Evolutionary conservation across 2,888 invertebrate species (phyloP), one percentile per base, ranked within the genome.

Genomic region (Diaperis boleti): DNA sequence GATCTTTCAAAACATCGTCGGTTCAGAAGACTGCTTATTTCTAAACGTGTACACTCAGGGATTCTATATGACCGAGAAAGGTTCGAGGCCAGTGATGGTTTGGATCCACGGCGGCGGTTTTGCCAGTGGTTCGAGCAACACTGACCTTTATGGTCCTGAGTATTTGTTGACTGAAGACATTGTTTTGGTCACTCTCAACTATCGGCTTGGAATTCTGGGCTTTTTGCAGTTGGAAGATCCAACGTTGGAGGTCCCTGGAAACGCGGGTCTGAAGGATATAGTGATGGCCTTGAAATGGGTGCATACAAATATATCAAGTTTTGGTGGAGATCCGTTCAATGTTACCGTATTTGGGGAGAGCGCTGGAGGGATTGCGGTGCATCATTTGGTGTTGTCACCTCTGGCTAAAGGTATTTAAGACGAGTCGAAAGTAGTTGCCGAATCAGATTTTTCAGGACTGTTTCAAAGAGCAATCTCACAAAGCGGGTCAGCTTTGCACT

Each of bases 321-420:
- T 85, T 69, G 82, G 82, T 41, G 85, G 85, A 0, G 82, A 85
- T 75, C 78, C 82, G 0, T 72, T 81, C 2, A 84, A 85, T 55
- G 83, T 85, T 3, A 85, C 84, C 0, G 74, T 85, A 5, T 83
- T 84, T 69, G 85, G 85, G 1, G 82, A 83, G 69, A 84, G 85
- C 67, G 84, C 85, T 0, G 85, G 85, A 0, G 82, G 78, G 2
- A 80, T 79, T 20, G 80, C 83, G 1, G 77, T 81, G 0, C 83
- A 85, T 61, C 83, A 79, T 65, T 78, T 83, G 71, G 80, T 82
- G 71, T 67, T 83, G 3, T 82, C 82, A 0, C 81, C 82, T 20
- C 78, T 82, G 67, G 74, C 82, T 1, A 80, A 77, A 64, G 73
- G 74, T 70, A n/a, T n/a, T 4, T 5, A 5, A 1, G 26, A 17